Percentiles rank a stretch among this genome's conserved stretches.
These are phyloP conservation scores for Cataglyphis cursor DNA, from an alignment of 2,888 invertebrate species.

Conservation along the genomic window DNA sequence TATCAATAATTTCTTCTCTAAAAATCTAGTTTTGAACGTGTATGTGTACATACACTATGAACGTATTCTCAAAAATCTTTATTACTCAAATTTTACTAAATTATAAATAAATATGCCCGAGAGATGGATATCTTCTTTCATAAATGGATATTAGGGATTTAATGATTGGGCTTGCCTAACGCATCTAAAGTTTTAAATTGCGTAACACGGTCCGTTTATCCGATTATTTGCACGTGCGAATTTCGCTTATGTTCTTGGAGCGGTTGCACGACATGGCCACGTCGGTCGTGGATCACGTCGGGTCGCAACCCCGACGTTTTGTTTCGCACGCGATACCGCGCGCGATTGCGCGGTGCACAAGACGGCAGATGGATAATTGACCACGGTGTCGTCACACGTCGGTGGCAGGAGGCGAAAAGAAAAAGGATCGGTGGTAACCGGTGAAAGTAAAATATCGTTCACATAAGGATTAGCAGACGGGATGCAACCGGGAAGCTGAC, in stretches of 20 bases:
- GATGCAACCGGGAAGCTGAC: slow-evolving; percentile 38
- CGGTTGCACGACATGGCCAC: slow-evolving; percentile 23
- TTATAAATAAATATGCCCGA: neutral
- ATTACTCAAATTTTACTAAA: neutral
- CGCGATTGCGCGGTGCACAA: slow-evolving; percentile 34
- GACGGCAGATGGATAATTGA: slow-evolving; percentile 50
- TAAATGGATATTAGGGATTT: neutral
- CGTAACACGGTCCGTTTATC: slow-evolving; percentile 43
- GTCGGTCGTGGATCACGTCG: slow-evolving; percentile 43
- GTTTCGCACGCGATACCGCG: slow-evolving; percentile 54
- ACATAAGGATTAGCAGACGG: slow-evolving; percentile 47
- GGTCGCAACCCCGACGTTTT: slow-evolving; percentile 54
- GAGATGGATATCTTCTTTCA: neutral
- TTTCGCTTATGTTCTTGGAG: slow-evolving; percentile 23
- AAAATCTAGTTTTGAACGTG: too few species aligned
- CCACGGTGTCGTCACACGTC: slow-evolving; percentile 52
- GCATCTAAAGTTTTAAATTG: slow-evolving; percentile 12
- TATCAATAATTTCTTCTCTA: too few species aligned
- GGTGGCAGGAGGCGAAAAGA: slow-evolving; percentile 30
- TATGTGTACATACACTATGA: neutral
- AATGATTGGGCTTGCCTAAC: neutral
- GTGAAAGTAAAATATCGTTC: slow-evolving; percentile 52
- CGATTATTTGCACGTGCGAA: slow-evolving; percentile 50
- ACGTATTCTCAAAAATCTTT: neutral
- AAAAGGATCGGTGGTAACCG: slow-evolving; percentile 45